Percentiles rank a stretch among this genome's conserved stretches.
Conservation (phyloP, 2,888 invertebrate genomes). For the Lydus trimaculatus region DNA sequence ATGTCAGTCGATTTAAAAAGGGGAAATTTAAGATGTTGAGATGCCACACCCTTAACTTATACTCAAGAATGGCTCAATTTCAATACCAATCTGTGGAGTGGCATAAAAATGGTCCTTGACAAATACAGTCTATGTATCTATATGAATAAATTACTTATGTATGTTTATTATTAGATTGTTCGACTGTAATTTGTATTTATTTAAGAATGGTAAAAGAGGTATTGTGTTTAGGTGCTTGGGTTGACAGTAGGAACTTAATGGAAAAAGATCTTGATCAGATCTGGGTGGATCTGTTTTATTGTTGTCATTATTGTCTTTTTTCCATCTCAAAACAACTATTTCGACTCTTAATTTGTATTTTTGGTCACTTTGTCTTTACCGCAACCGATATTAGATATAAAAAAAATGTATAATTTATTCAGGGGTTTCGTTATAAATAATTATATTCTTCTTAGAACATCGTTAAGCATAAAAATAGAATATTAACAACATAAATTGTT, state of each 20-base stretch:
- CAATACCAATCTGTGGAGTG: conserved; percentile 16
- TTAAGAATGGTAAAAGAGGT: not conserved
- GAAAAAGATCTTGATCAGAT: not conserved
- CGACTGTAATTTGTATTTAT: conserved; percentile 5
- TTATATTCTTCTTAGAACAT: not conserved
- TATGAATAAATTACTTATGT: conserved; percentile 8
- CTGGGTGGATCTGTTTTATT: conserved; percentile 5
- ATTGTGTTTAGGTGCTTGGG: conserved; percentile 9
- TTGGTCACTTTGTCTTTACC: not conserved
- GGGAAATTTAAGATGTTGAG: conserved; percentile 5
- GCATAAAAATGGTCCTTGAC: conserved; percentile 9
- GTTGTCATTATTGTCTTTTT: not conserved
- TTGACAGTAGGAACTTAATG: conserved; percentile 7
- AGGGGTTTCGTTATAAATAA: not conserved
- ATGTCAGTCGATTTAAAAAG: not conserved
- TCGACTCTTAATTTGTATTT: not conserved
- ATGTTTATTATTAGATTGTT: conserved; percentile 2
- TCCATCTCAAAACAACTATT: not conserved
- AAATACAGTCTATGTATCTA: not conserved
- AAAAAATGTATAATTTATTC: not conserved
- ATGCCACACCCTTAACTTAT: conserved; percentile 24
- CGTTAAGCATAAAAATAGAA: not conserved
- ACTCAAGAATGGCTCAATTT: conserved; percentile 27
- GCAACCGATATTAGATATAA: not conserved
- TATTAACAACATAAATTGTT: not conserved